A percentile compares a stretch with the other conserved stretches of the same genome.
These are phyloP conservation scores for Penaeus japonicus DNA, from an alignment of 1,140 invertebrate species.

Conservation along the genomic window DNA sequence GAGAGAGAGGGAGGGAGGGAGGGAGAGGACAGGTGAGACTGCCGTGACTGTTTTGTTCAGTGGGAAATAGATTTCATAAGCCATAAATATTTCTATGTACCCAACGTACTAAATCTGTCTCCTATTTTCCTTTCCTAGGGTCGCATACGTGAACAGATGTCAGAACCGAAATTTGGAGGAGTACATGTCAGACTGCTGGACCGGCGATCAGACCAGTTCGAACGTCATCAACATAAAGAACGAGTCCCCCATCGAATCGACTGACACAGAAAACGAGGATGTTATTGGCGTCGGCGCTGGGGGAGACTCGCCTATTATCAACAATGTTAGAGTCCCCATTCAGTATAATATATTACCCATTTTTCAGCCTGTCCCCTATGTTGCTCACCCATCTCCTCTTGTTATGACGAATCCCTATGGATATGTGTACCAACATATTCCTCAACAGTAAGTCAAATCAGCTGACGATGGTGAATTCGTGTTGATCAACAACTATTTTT, in stretches of 20 bases:
- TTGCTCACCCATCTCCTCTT: no score
- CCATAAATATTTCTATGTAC: no score
- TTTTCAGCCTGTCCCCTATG: not conserved
- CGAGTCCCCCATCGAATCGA: not conserved
- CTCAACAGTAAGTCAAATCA: no score
- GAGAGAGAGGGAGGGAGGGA: not conserved
- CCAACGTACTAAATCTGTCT: no score
- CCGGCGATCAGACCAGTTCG: not conserved
- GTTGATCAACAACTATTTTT: no score
- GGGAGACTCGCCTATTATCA: conserved; percentile 32
- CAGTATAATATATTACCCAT: not conserved
- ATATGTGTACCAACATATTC: no score
- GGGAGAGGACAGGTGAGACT: not conserved
- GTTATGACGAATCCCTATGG: no score
- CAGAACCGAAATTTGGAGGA: conserved; percentile 4
- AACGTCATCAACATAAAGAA: not conserved
- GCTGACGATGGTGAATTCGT: no score
- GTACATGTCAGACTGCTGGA: conserved; percentile 36
- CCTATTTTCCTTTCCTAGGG: not conserved
- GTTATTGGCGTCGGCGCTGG: not conserved
- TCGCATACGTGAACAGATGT: conserved; percentile 23
- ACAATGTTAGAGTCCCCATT: conserved; percentile 29
- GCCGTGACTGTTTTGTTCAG: no score
- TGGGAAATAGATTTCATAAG: no score
- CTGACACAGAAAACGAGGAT: conserved; percentile 19